Conservation (phyloP, 2,113 vertebrate species). For the Prochilodus magdalenae region DNA sequence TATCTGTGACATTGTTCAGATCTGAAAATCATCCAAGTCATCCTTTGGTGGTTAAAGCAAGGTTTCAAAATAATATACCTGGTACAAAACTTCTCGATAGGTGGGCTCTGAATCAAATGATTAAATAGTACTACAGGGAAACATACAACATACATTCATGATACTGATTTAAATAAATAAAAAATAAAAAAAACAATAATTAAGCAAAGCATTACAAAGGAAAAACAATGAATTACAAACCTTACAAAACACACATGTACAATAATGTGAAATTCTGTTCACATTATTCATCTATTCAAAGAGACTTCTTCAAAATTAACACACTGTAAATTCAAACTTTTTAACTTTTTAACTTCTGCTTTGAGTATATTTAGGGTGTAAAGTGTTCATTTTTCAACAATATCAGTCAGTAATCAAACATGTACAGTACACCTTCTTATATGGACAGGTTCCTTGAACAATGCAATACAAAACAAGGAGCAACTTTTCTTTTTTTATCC, state of each 20-base stretch:
- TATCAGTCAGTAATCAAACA: neutral
- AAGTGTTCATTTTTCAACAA: neutral
- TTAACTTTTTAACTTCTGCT: neutral
- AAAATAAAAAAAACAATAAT: neutral
- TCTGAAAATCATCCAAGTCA: neutral
- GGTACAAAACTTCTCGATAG: neutral
- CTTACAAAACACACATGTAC: no score
- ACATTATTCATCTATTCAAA: neutral
- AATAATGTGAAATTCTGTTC: neutral
- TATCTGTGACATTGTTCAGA: slow-evolving; percentile 8
- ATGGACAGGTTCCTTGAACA: neutral
- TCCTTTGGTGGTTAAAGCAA: neutral
- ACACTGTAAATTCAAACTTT: neutral
- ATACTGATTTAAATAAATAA: neutral
- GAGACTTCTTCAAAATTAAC: neutral
- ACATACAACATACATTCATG: neutral
- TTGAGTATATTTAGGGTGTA: neutral
- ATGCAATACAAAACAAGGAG: neutral
- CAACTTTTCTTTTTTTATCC: neutral
- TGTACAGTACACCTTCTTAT: neutral
- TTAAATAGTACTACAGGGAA: neutral
- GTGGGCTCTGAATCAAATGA: neutral
- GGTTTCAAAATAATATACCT: neutral
- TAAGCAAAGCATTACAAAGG: neutral
- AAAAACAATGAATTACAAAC: neutral